These are phyloP conservation scores for Mnemiopsis leidyi DNA, from an alignment of 37 sponge, comb jelly and placozoan species.

Conservation along the genomic window DNA sequence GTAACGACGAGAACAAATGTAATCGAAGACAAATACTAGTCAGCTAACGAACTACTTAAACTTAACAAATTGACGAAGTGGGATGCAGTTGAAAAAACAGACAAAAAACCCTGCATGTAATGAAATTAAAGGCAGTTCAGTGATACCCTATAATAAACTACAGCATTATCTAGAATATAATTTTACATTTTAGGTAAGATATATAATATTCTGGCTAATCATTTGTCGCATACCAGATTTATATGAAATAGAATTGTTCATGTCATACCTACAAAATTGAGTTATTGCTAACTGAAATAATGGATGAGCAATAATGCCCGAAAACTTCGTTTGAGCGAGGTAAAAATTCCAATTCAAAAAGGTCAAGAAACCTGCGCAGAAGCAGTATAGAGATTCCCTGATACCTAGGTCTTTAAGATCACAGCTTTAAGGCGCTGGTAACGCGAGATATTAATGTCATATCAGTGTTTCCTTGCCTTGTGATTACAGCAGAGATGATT, in stretches of 20 bases:
- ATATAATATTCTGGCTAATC: background rate
- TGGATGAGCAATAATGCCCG: no score
- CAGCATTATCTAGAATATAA: background rate
- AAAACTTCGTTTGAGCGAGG: background rate
- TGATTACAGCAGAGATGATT: no score
- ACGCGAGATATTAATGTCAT: no score
- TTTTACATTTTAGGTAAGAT: no score
- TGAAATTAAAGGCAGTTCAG: background rate
- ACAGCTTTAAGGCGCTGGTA: no score
- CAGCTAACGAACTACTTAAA: background rate
- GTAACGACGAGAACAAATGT: no score
- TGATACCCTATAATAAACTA: background rate
- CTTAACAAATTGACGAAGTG: background rate
- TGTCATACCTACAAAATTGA: background rate
- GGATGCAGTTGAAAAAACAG: background rate
- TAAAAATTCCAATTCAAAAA: no score
- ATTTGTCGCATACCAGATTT: background rate
- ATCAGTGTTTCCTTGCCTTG: no score
- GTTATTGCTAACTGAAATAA: background rate
- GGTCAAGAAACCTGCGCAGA: no score
- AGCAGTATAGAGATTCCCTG: no score
- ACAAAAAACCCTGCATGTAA: background rate
- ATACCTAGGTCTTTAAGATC: no score
- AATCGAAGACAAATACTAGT: no score
- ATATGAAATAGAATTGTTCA: background rate